Percentiles rank a stretch among this genome's conserved stretches.
These are phyloP conservation scores for Geococcyx californianus DNA, from an alignment of 2,113 vertebrate species.

Conservation along the genomic window DNA sequence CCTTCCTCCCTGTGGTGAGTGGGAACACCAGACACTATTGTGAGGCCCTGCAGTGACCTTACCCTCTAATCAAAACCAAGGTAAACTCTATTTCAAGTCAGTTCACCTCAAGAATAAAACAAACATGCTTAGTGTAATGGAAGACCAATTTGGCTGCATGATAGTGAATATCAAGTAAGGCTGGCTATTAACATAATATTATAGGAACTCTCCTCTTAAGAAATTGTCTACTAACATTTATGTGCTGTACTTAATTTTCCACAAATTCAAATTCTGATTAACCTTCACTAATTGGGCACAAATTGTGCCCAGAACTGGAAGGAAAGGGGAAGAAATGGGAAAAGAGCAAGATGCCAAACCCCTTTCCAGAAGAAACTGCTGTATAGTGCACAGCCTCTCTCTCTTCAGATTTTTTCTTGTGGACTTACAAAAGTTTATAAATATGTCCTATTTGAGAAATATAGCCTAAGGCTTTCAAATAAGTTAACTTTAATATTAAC, in stretches of 20 bases:
- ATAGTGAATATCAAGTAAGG: neutral
- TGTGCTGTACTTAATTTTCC: neutral
- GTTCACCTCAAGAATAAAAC: neutral
- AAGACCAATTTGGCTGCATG: neutral
- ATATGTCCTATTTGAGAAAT: neutral
- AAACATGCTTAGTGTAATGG: neutral
- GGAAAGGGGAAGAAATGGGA: neutral
- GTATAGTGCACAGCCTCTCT: no score
- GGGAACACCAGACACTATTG: neutral
- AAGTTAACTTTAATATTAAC: neutral
- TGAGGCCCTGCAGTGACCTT: neutral
- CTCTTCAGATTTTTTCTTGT: neutral
- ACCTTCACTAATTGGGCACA: neutral
- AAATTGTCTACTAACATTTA: neutral
- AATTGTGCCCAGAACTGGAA: neutral
- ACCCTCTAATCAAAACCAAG: neutral
- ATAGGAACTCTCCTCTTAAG: neutral
- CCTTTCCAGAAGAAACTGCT: neutral
- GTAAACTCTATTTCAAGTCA: neutral
- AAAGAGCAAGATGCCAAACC: neutral
- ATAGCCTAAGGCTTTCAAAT: neutral
- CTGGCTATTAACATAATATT: neutral
- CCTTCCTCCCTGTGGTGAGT: rapidly evolving
- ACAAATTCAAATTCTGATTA: neutral
- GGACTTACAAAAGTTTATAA: neutral